These are phyloP conservation scores for Oligia strigilis DNA, from an alignment of 2,888 invertebrate species.

Conservation along the genomic window DNA sequence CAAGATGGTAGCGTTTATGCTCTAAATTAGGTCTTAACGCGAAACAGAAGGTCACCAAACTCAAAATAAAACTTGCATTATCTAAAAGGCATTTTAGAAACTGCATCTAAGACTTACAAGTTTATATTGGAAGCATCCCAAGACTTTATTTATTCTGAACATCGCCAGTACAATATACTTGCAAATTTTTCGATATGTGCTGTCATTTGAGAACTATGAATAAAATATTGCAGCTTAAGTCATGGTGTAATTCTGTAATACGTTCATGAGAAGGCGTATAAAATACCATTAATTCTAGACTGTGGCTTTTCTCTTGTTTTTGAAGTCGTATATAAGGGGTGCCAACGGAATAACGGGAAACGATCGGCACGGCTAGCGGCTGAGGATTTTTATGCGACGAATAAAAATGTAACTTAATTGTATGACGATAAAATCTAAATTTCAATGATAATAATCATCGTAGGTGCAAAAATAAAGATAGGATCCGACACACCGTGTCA, in stretches of 20 bases:
- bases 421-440: too few species aligned
- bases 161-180: conserved; percentile 68
- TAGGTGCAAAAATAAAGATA: too few species aligned
- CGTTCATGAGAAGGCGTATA: conserved; percentile 24
- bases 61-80: conserved; percentile 16
- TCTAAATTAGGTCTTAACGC: not conserved
- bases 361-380: too few species aligned
- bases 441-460: too few species aligned
- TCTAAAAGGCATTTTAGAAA: conserved; percentile 24
- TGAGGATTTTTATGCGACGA: too few species aligned
- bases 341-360: too few species aligned
- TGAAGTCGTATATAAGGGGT: not conserved
- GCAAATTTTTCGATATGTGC: conserved; percentile 71
- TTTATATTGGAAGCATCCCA: conserved; percentile 44
- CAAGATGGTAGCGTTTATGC: too few species aligned
- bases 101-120: conserved; percentile 32
- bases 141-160: conserved; percentile 65
- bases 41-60: conserved; percentile 10
- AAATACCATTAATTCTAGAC: not conserved
- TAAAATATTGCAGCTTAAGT: conserved; percentile 64
- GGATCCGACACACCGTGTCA: too few species aligned
- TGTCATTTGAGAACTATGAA: conserved; percentile 67
- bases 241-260: conserved; percentile 38
- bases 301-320: not conserved
- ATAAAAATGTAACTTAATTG: too few species aligned